Conservation (phyloP, 1,140 invertebrate genomes). For the Bombyx mandarina region DNA sequence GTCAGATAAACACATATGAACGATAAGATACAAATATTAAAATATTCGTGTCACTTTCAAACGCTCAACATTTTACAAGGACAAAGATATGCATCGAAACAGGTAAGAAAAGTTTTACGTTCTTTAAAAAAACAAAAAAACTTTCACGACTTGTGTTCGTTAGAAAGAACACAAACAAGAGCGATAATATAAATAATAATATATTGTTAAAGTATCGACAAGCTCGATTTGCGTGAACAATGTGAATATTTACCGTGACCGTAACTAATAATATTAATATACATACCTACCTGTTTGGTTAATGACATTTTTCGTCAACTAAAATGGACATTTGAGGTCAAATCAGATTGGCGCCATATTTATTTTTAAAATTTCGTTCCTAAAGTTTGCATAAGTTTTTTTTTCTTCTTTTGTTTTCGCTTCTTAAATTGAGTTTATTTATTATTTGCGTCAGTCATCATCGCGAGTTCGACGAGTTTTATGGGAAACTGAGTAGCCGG, state of each 20-base stretch:
- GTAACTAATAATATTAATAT: slow-evolving; percentile 10
- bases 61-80: slow-evolving; percentile 17
- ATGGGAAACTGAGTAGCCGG: slow-evolving; percentile 82
- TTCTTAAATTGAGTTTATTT: slow-evolving; percentile 11
- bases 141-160: slow-evolving; percentile 21
- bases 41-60: slow-evolving; percentile 27
- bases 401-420: slow-evolving; percentile 24
- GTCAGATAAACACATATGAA: slow-evolving; percentile 35
- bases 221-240: slow-evolving; percentile 21
- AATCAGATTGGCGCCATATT: too few relatives aligned
- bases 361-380: too few relatives aligned
- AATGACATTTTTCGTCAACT: slow-evolving; percentile 14
- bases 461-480: slow-evolving; percentile 64
- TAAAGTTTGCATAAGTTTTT: slow-evolving; percentile 8
- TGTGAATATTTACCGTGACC: slow-evolving; percentile 14
- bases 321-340: slow-evolving; percentile 13
- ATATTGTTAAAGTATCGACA: slow-evolving; percentile 17
- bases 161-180: slow-evolving; percentile 19
- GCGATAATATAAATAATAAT: slow-evolving; percentile 19
- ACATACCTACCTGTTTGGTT: slow-evolving; percentile 7
- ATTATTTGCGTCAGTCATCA: slow-evolving; percentile 43
- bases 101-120: slow-evolving; percentile 36
- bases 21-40: slow-evolving; percentile 58
- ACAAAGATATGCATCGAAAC: slow-evolving; percentile 50
- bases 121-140: slow-evolving; percentile 14